These are phyloP conservation scores for Rhaphigaster nebulosa DNA, from an alignment of 2,888 invertebrate genomes.

Conservation along the genomic window DNA sequence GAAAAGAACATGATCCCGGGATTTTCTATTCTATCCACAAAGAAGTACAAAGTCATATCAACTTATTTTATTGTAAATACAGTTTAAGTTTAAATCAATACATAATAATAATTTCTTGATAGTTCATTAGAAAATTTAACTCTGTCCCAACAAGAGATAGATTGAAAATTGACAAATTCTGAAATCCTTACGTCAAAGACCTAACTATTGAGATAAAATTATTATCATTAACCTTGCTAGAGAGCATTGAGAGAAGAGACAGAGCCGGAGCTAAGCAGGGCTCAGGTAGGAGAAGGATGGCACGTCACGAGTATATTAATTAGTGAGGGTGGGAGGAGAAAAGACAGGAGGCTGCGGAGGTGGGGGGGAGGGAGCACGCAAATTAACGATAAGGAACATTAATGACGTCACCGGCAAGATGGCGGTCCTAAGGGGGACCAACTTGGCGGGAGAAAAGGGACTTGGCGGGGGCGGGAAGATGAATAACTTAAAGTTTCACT, in stretches of 20 bases:
- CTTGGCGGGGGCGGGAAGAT: constrained; percentile 62
- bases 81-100: too few species aligned
- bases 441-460: constrained; percentile 61
- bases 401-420: constrained; percentile 65
- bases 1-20: too few species aligned
- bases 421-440: constrained; percentile 61
- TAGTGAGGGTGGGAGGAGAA: constrained; percentile 62
- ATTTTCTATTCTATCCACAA: too few species aligned
- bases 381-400: constrained; percentile 66
- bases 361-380: constrained; percentile 62
- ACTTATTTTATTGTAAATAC: too few species aligned
- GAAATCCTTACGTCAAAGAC: not conserved
- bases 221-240: constrained; percentile 22
- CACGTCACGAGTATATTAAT: constrained; percentile 64
- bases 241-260: not conserved
- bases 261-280: constrained; percentile 43
- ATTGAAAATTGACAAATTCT: not conserved
- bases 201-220: constrained; percentile 11
- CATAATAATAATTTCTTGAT: too few species aligned
- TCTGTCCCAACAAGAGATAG: not conserved
- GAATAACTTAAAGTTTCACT: constrained; percentile 67
- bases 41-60: too few species aligned
- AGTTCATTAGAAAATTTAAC: not conserved
- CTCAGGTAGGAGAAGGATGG: constrained; percentile 53
- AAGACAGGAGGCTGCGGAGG: constrained; percentile 33